Evolutionary conservation across 2,888 invertebrate species (phyloP), one percentile per base, ranked within the genome.

Genomic region (Rhamnusium bicolor): DNA sequence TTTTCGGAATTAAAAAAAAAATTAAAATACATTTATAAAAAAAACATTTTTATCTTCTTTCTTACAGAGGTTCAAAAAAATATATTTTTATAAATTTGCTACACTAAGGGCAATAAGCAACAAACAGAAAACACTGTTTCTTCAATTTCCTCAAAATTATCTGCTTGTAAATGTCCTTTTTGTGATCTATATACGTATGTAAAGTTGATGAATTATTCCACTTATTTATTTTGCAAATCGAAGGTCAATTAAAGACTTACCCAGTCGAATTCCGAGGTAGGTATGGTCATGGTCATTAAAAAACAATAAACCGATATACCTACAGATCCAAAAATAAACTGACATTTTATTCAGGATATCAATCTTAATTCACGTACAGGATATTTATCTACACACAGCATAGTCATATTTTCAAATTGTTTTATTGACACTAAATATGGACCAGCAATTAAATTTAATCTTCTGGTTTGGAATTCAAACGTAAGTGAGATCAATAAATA

Each of bases 181-280:
- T 62, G 40, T 24, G 14, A 14, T 18, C 24, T n/a, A 16, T 32
- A 32, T 18, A 24, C 58, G 18, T 32, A 29, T 24, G 32, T 58
- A 18, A 18, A 21, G 18, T 27, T 58, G 32, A 16, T 58, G 16
- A 32, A 58, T 14, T 65, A 19, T 65, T 65, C 53, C 19, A 53
- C 12, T 65, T 53, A 32, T 65, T 65, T 65, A 32, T 32, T 58
- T 58, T 29, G 16, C 14, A 32, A 8, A 21, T 53, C 53, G 53
- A 65, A 65, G 65, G 65, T 27, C 53, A 53, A 29, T 53, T 58
- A 16, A 12, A 47, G 40, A 46, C 40, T 46, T 46, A 19, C 29
- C 58, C 29, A 58, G 58, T 51, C 53, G 32, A 65, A 65, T 65
- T 65, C 65, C 65, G 27, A 19, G 19, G 53, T 65, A 53, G 53